Percentiles rank a stretch among this genome's conserved stretches.
These are phyloP conservation scores for Calameuta filiformis DNA, from an alignment of 2,888 invertebrate species.

Conservation along the genomic window DNA sequence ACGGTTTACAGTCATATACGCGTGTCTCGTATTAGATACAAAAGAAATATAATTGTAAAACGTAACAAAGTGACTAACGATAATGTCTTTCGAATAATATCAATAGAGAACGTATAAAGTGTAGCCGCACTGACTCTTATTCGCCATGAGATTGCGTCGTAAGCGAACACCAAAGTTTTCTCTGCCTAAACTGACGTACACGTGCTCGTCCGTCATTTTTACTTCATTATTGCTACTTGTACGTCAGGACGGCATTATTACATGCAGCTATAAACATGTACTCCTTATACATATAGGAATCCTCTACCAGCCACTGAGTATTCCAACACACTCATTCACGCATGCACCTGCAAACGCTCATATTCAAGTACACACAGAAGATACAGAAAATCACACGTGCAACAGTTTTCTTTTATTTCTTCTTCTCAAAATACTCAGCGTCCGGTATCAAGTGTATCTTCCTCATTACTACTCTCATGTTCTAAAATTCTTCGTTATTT, in stretches of 20 bases:
- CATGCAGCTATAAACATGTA: neutral
- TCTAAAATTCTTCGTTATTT: neutral
- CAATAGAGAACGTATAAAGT: constrained; percentile 13
- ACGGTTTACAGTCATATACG: neutral
- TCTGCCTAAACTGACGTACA: neutral
- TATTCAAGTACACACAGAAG: neutral
- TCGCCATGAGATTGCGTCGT: neutral
- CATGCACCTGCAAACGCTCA: neutral
- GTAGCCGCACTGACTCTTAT: neutral
- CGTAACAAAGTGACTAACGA: constrained; percentile 35
- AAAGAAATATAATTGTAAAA: constrained; percentile 36
- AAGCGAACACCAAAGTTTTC: neutral
- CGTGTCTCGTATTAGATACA: constrained; percentile 14
- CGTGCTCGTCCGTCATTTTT: neutral
- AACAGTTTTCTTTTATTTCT: neutral
- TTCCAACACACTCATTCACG: neutral
- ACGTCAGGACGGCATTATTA: neutral
- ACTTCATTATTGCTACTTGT: neutral
- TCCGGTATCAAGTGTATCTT: neutral
- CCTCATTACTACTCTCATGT: neutral
- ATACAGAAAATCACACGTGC: neutral
- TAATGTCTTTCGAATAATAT: constrained; percentile 29
- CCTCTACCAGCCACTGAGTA: neutral
- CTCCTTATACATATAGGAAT: neutral
- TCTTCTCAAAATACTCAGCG: neutral